Evolutionary conservation across 2,888 invertebrate species (phyloP).

Genomic region (Zhuqinia jingwanae): DNA sequence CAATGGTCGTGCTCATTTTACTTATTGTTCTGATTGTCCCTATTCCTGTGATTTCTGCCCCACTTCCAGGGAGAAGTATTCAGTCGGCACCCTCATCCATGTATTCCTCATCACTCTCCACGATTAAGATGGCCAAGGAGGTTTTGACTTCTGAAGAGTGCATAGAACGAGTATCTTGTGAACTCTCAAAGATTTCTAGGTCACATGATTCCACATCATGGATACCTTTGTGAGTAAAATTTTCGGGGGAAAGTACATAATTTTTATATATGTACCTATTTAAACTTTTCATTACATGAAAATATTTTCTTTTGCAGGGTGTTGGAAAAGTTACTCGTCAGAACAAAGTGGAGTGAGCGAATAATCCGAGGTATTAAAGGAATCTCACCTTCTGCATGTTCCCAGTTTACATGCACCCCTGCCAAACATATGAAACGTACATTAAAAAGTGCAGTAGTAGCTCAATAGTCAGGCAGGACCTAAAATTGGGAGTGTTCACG

Average conservation of each 20-base stretch:
- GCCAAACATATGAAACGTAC: slow-evolving; percentile 55
- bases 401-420: slow-evolving; percentile 64
- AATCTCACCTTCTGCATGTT: slow-evolving; percentile 24
- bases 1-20: slow-evolving; percentile 55
- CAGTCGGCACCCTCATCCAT: not conserved
- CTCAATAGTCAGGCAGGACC: not conserved
- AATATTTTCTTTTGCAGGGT: slow-evolving; percentile 16
- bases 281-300: not conserved
- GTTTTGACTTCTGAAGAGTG: slow-evolving; percentile 69
- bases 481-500: not conserved
- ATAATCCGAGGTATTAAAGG: slow-evolving; percentile 56
- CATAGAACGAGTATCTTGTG: slow-evolving; percentile 69
- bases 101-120: not conserved
- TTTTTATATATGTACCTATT: not conserved
- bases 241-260: too few relatives aligned
- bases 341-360: slow-evolving; percentile 50
- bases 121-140: slow-evolving; percentile 50
- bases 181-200: slow-evolving; percentile 61
- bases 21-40: slow-evolving; percentile 50
- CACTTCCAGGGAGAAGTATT: not conserved
- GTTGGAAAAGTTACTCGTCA: slow-evolving; percentile 38
- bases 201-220: slow-evolving; percentile 52
- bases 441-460: slow-evolving; percentile 1
- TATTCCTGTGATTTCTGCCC: slow-evolving; percentile 65
- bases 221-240: slow-evolving; percentile 59